Evolutionary conservation across 2,113 vertebrate species (phyloP).

Genomic region (Chionodraco myersi): DNA sequence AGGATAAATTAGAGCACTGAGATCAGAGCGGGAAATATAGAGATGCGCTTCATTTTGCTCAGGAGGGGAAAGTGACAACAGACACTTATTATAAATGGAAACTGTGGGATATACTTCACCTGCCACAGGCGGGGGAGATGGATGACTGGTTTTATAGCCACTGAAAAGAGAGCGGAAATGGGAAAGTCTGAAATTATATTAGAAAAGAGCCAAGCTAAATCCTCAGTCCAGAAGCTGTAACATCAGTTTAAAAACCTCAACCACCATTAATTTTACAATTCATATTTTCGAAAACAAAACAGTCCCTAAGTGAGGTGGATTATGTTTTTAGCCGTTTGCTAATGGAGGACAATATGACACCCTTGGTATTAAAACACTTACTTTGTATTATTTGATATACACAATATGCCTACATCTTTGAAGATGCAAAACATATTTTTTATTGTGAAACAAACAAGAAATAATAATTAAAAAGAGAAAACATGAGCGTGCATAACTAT

Average conservation of each 20-base stretch:
- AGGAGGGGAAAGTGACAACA: slow-evolving; percentile 13
- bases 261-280: not conserved
- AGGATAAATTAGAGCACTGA: slow-evolving; percentile 17
- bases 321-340: not conserved
- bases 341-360: not conserved
- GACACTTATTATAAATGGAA: slow-evolving; percentile 35
- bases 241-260: slow-evolving; percentile 1
- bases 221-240: slow-evolving; percentile 10
- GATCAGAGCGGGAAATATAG: slow-evolving; percentile 16
- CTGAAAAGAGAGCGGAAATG: slow-evolving; percentile 19
- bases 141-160: slow-evolving; percentile 41
- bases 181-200: slow-evolving; percentile 35
- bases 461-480: no score
- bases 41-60: slow-evolving; percentile 32
- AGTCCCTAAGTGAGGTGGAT: not conserved
- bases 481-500: no score
- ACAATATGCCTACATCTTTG: no score
- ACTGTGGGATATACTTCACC: slow-evolving; percentile 10
- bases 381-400: no score
- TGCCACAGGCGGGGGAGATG: slow-evolving; percentile 31
- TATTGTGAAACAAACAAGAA: no score
- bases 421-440: no score
- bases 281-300: slow-evolving; percentile 1
- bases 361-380: slow-evolving; percentile 1
- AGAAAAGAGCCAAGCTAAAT: slow-evolving; percentile 6